Conservation (phyloP, 2,113 vertebrate genomes). For the Rhipidura dahli region DNA sequence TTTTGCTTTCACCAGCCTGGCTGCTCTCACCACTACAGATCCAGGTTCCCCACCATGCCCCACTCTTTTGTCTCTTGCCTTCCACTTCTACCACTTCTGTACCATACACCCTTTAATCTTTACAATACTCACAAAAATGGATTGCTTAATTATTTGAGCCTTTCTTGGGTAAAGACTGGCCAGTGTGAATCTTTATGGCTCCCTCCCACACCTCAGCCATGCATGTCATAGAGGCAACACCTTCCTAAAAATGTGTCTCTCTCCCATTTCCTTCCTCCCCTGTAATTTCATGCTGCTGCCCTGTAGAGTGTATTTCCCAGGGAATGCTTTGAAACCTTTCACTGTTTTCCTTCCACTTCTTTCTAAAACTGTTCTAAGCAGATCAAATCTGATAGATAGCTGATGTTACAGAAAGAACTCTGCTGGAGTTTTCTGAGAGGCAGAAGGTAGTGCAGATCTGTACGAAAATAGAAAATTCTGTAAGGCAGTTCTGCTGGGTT, state of each 20-base stretch:
- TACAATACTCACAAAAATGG: not conserved
- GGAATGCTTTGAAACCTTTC: constrained; percentile 29
- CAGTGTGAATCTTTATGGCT: not conserved
- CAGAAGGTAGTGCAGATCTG: not conserved
- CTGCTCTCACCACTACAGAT: not conserved
- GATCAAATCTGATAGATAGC: constrained; percentile 36
- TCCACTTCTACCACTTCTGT: not conserved
- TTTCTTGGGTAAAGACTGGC: not conserved
- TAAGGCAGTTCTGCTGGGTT: constrained; percentile 4
- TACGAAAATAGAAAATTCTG: constrained; percentile 11
- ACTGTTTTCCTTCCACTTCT: not conserved
- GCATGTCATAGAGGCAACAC: not conserved
- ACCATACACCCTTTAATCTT: not conserved
- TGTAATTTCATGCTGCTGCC: constrained; percentile 30
- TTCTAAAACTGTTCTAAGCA: constrained; percentile 45
- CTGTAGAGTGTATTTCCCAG: not conserved
- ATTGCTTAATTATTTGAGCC: not conserved
- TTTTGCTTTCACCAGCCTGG: not conserved
- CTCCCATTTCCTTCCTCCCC: constrained; percentile 21
- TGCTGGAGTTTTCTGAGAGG: constrained; percentile 48
- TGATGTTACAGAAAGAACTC: constrained; percentile 45
- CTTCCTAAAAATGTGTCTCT: not conserved
- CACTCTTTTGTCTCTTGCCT: not conserved
- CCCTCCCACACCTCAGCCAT: not conserved
- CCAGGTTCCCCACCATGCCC: not conserved